A percentile compares a stretch with the other conserved stretches of the same genome.
Evolutionary conservation across 2,888 invertebrate genomes (phyloP).

Genomic region (Caenorhabditis uteleia): DNA sequence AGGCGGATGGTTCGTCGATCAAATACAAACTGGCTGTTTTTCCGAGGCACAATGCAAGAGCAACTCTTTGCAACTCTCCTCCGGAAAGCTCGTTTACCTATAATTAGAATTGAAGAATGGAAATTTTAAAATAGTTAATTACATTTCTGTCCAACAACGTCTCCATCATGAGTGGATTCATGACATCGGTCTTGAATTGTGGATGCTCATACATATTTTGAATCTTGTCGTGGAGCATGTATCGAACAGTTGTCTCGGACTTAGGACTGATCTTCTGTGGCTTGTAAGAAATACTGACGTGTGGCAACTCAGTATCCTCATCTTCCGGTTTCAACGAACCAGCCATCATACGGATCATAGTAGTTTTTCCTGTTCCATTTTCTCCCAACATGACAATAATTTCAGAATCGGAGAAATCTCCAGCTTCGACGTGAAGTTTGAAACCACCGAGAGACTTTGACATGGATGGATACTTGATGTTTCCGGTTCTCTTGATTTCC

Average conservation of each 20-base stretch:
- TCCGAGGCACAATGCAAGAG: conserved; percentile 91
- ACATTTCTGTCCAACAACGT: conserved; percentile 55
- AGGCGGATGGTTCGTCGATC: conserved; percentile 97
- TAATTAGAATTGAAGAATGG: conserved; percentile 7
- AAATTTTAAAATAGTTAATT: background rate
- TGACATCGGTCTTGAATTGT: conserved; percentile 94
- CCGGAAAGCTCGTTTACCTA: conserved; percentile 90
- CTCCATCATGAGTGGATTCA: conserved; percentile 77
- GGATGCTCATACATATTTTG: conserved; percentile 97
- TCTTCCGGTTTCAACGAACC: conserved; percentile 87
- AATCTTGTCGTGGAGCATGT: conserved; percentile 92
- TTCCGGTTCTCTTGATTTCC: conserved; percentile 77
- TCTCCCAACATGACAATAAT: conserved; percentile 93
- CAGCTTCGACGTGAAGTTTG: conserved; percentile 81
- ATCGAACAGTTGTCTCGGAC: conserved; percentile 83
- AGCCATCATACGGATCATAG: conserved; percentile 96
- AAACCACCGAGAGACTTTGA: conserved; percentile 78
- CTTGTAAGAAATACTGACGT: conserved; percentile 96
- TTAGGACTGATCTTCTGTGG: conserved; percentile 99
- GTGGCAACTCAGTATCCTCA: conserved; percentile 77
- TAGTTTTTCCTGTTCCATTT: conserved; percentile 99
- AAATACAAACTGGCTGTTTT: conserved; percentile 98
- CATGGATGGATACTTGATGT: conserved; percentile 83
- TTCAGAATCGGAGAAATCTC: conserved; percentile 98
- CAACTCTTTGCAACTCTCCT: conserved; percentile 97